A percentile compares a stretch with the other conserved stretches of the same genome.
These are phyloP conservation scores for Cephus pygmeus DNA, from an alignment of 2,888 invertebrate species.

Conservation along the genomic window DNA sequence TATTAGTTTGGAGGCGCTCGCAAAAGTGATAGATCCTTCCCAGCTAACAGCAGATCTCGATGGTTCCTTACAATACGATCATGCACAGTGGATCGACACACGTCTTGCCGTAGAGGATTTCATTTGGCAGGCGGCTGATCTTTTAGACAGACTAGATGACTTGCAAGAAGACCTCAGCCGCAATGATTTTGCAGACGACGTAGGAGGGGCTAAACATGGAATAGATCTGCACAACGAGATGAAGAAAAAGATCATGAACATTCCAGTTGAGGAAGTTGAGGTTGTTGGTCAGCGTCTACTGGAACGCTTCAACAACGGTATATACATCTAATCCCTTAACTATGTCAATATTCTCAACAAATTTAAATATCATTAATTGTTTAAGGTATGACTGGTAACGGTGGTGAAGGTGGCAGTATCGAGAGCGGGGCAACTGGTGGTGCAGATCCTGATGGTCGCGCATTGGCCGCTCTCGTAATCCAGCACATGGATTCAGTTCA, in stretches of 20 bases:
- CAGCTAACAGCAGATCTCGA: slow-evolving; percentile 96
- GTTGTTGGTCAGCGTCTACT: slow-evolving; percentile 82
- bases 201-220: slow-evolving; percentile 89
- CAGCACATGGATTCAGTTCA: slow-evolving; percentile 89
- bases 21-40: slow-evolving; percentile 91
- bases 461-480: slow-evolving; percentile 76
- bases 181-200: slow-evolving; percentile 95
- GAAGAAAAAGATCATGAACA: slow-evolving; percentile 92
- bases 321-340: slow-evolving; percentile 5
- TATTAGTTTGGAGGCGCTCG: slow-evolving; percentile 94
- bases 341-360: neutral
- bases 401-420: slow-evolving; percentile 72
- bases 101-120: slow-evolving; percentile 95
- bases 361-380: neutral
- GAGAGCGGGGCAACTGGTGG: slow-evolving; percentile 82
- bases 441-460: slow-evolving; percentile 74
- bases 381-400: slow-evolving; percentile 54
- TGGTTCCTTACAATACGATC: slow-evolving; percentile 93
- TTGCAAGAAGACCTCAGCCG: slow-evolving; percentile 92
- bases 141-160: slow-evolving; percentile 91
- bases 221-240: slow-evolving; percentile 94
- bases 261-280: slow-evolving; percentile 94
- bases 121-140: slow-evolving; percentile 94
- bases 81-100: slow-evolving; percentile 96
- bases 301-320: slow-evolving; percentile 69